Percentiles rank a stretch among this genome's conserved stretches.
These are phyloP conservation scores for Sarcophaga carnaria DNA, from an alignment of 2,888 invertebrate genomes.

Conservation along the genomic window DNA sequence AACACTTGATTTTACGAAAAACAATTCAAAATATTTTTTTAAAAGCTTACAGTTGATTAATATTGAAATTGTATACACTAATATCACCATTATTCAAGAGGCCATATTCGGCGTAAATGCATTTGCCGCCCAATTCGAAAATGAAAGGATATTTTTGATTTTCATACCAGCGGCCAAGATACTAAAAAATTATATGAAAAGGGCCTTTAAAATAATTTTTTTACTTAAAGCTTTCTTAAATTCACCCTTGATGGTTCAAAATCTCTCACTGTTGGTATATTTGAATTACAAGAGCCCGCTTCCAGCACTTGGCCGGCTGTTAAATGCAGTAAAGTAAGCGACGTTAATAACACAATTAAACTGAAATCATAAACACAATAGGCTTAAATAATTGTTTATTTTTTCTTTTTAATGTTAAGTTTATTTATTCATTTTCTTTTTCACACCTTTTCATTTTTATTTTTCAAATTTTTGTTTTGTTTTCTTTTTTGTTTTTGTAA, in stretches of 20 bases:
- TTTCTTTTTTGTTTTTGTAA: background rate
- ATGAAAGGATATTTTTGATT: conserved; percentile 87
- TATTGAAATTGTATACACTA: conserved; percentile 82
- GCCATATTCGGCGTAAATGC: conserved; percentile 86
- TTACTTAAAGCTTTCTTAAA: background rate
- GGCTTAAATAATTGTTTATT: background rate
- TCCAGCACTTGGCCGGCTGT: conserved; percentile 83
- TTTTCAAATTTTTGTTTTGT: background rate
- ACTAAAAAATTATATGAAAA: conserved; percentile 81
- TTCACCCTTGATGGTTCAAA: conserved; percentile 82
- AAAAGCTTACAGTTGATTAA: conserved; percentile 81
- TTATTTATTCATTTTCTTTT: background rate
- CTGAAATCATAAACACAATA: conserved; percentile 5
- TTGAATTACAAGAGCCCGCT: conserved; percentile 84
- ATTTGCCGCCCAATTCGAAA: conserved; percentile 87
- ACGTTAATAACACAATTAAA: conserved; percentile 10
- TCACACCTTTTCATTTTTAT: conserved; percentile 50
- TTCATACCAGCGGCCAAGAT: conserved; percentile 89
- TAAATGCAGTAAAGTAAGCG: background rate
- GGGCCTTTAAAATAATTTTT: background rate
- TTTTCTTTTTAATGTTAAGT: background rate
- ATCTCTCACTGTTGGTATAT: conserved; percentile 83
- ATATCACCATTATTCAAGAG: conserved; percentile 79
- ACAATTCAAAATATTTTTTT: background rate
- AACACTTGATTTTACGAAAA: background rate